Conservation (phyloP, 2,888 invertebrate species). For the Thereva nobilitata region DNA sequence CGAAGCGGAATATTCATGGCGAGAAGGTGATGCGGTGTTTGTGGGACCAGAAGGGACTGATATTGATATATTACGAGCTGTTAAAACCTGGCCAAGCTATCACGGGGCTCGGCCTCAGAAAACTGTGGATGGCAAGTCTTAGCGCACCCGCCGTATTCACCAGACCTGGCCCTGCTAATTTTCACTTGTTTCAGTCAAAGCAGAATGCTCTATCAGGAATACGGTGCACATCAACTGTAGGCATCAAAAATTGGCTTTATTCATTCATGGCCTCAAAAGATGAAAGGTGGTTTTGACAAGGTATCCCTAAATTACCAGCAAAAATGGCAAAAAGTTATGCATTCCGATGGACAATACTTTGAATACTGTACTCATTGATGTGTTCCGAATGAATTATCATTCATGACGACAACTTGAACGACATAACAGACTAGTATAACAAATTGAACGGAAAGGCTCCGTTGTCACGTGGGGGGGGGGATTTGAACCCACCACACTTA, state of each 20-base stretch:
- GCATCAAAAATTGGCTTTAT: constrained; percentile 37
- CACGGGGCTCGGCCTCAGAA: constrained; percentile 11
- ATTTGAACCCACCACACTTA: too few species aligned
- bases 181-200: constrained; percentile 30
- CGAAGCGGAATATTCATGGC: constrained; percentile 37
- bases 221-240: constrained; percentile 26
- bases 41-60: constrained; percentile 25
- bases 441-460: too few species aligned
- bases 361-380: constrained; percentile 2
- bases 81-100: constrained; percentile 33
- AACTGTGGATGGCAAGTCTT: constrained; percentile 25
- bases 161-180: constrained; percentile 26
- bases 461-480: too few species aligned
- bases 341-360: constrained; percentile 35
- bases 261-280: constrained; percentile 27
- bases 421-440: too few species aligned
- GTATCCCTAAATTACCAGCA: constrained; percentile 26
- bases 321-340: constrained; percentile 13
- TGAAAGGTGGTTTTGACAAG: constrained; percentile 11
- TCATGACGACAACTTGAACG: too few species aligned
- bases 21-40: constrained; percentile 35
- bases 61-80: constrained; percentile 36
- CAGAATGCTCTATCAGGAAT: constrained; percentile 27
- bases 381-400: too few species aligned
- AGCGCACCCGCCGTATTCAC: constrained; percentile 34